These are phyloP conservation scores for Morpho deidamia DNA, from an alignment of 2,888 invertebrate species.

Conservation along the genomic window DNA sequence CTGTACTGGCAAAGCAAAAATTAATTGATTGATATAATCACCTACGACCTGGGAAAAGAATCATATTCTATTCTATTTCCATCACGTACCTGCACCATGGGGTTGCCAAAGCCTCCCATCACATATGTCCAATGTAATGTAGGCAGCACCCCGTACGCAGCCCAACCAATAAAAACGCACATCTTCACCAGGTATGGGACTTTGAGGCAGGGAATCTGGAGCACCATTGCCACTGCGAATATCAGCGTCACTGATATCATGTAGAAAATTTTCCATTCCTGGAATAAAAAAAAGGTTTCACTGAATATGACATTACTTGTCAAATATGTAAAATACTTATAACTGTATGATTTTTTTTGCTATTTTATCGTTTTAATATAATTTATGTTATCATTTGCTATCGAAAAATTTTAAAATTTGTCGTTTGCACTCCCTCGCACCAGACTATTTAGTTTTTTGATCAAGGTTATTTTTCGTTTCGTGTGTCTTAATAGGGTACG, in stretches of 20 bases:
- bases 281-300: conserved; percentile 36
- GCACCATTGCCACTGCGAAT: conserved; percentile 87
- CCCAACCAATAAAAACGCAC: conserved; percentile 90
- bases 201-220: conserved; percentile 86
- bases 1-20: too few relatives aligned
- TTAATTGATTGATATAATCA: too few relatives aligned
- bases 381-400: too few relatives aligned
- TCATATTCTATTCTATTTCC: neutral
- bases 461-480: too few relatives aligned
- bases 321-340: too few relatives aligned
- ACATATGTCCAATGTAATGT: conserved; percentile 93
- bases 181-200: conserved; percentile 86
- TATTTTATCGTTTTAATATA: too few relatives aligned
- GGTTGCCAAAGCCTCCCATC: conserved; percentile 92
- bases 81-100: conserved; percentile 85
- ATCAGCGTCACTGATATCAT: conserved; percentile 89
- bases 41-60: too few relatives aligned
- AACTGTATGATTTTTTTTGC: too few relatives aligned
- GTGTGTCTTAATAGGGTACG: too few relatives aligned
- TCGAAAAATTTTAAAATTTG: too few relatives aligned
- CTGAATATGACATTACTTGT: neutral
- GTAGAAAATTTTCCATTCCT: conserved; percentile 90
- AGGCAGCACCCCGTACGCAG: conserved; percentile 93
- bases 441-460: too few relatives aligned
- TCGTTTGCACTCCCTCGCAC: too few relatives aligned